Evolutionary conservation across 2,888 invertebrate species (phyloP).

Genomic region (Clostera curtula): DNA sequence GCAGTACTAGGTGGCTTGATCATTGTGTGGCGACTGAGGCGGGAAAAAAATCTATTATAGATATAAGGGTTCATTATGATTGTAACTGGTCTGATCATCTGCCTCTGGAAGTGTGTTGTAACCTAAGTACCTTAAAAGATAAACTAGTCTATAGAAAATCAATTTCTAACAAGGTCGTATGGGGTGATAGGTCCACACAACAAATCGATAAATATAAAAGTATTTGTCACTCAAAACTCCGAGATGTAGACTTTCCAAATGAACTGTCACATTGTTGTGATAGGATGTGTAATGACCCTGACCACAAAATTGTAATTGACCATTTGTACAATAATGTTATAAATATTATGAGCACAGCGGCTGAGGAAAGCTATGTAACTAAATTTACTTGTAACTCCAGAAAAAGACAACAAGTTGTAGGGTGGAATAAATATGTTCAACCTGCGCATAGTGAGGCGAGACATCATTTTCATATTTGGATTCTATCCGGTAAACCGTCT

Average conservation of each 20-base stretch:
- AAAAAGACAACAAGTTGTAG: no score
- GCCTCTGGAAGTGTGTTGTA: not conserved
- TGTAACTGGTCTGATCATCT: not conserved
- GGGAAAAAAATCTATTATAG: not conserved
- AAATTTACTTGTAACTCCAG: no score
- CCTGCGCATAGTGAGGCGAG: no score
- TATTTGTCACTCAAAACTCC: slow-evolving; percentile 1
- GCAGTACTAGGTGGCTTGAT: not conserved
- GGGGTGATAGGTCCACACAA: not conserved
- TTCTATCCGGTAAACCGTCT: no score
- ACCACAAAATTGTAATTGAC: not conserved
- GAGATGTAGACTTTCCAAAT: slow-evolving; percentile 3
- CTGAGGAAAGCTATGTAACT: not conserved
- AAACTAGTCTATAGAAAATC: not conserved
- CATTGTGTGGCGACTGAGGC: not conserved
- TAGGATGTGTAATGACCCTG: not conserved
- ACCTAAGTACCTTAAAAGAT: not conserved
- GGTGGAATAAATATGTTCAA: no score
- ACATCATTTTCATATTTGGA: no score
- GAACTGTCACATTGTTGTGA: not conserved
- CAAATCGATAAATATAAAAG: slow-evolving; percentile 2
- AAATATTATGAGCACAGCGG: not conserved
- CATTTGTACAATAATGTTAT: not conserved
- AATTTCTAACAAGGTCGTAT: not conserved
- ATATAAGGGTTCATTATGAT: not conserved